Percentiles rank a stretch among this genome's conserved stretches.
These are phyloP conservation scores for Notodonta ziczac DNA, from an alignment of 2,888 invertebrate genomes.

Conservation along the genomic window DNA sequence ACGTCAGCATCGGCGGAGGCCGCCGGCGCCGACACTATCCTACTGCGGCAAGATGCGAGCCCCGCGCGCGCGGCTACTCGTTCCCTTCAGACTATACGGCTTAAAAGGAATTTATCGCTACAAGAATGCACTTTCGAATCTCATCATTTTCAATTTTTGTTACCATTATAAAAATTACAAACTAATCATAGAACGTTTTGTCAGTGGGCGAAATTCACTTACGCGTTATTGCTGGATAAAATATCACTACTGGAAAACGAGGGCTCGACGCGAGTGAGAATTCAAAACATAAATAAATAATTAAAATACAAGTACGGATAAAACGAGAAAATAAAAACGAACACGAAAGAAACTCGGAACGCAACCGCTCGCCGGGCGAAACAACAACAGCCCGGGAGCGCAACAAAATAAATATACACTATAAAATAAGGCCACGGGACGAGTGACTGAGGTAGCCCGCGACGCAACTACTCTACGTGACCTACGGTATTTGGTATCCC, in stretches of 20 bases:
- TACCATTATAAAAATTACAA: conserved; percentile 75
- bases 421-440: conserved; percentile 78
- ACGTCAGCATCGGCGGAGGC: conserved; percentile 76
- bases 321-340: conserved; percentile 73
- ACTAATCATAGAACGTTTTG: conserved; percentile 74
- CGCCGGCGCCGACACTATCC: conserved; percentile 55
- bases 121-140: conserved; percentile 83
- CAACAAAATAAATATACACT: conserved; percentile 81
- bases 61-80: conserved; percentile 59
- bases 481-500: conserved; percentile 18
- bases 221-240: conserved; percentile 82
- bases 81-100: conserved; percentile 80
- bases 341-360: conserved; percentile 79
- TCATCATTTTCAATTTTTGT: conserved; percentile 80
- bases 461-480: conserved; percentile 59
- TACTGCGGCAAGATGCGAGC: conserved; percentile 81
- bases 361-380: conserved; percentile 77
- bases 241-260: conserved; percentile 84
- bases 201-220: conserved; percentile 76
- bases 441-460: conserved; percentile 83
- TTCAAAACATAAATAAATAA: conserved; percentile 80
- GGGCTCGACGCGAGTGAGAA: conserved; percentile 75
- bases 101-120: conserved; percentile 81
- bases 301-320: conserved; percentile 73
- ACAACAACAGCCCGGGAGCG: conserved; percentile 80